Percentiles rank a stretch among this genome's conserved stretches.
phyloP scores from a whole-genome alignment of 2,797 vertebrate genomes.

The Craterocephalus amniculus region DNA sequence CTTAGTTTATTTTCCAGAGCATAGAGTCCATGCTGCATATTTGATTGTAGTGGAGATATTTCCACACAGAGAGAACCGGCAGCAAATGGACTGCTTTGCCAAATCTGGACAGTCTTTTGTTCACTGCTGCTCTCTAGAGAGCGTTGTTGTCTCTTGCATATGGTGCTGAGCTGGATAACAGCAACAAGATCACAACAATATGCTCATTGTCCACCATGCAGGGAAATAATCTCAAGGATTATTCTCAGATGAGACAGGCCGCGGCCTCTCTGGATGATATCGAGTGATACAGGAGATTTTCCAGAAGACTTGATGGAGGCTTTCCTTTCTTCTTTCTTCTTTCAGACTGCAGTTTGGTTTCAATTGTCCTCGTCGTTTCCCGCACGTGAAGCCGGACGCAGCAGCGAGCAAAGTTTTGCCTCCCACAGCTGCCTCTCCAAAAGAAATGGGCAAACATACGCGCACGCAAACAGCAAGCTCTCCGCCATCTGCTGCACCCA shows the following conservation, averaged over 20 bases:
- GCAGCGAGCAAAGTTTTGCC: slow-evolving; percentile 47
- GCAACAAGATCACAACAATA: slow-evolving; percentile 77
- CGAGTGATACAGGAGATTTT: slow-evolving; percentile 50
- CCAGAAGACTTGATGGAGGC: slow-evolving; percentile 19
- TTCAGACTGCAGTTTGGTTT: slow-evolving; percentile 40
- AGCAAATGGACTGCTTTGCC: slow-evolving; percentile 58
- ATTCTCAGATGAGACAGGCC: slow-evolving; percentile 58
- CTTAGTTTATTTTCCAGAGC: slow-evolving; percentile 4
- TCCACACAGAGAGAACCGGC: slow-evolving; percentile 28
- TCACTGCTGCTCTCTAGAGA: slow-evolving; percentile 62
- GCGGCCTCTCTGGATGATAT: slow-evolving; percentile 56
- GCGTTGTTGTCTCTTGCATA: slow-evolving; percentile 57
- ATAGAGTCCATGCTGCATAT: neutral
- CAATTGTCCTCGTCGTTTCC: slow-evolving; percentile 47
- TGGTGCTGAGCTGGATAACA: slow-evolving; percentile 76
- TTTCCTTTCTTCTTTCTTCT: slow-evolving; percentile 24
- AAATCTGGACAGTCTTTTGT: slow-evolving; percentile 56
- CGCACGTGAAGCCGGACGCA: slow-evolving; percentile 40
- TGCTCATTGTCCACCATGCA: slow-evolving; percentile 75
- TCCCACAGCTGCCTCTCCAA: slow-evolving; percentile 68
- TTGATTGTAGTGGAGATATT: slow-evolving; percentile 50
- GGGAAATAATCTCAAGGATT: slow-evolving; percentile 79
- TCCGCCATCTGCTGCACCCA: slow-evolving; percentile 66
- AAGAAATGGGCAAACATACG: slow-evolving; percentile 55
- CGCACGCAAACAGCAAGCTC: slow-evolving; percentile 37